Conservation (phyloP, 2,888 invertebrate genomes). For the Chromoteleia sp. region DNA sequence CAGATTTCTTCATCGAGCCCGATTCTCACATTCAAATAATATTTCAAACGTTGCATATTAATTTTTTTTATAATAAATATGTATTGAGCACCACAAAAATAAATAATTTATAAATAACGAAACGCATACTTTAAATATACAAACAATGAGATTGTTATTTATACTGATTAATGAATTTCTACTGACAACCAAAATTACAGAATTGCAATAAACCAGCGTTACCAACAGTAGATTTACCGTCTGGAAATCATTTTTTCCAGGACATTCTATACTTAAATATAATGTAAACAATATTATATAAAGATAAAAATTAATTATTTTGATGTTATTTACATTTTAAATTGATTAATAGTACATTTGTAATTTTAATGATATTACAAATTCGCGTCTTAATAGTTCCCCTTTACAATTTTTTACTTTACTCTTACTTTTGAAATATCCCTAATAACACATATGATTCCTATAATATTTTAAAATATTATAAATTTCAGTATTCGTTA, state of each 20-base stretch:
- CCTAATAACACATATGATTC: too few relatives aligned
- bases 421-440: too few relatives aligned
- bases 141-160: constrained; percentile 57
- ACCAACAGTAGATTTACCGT: constrained; percentile 44
- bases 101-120: constrained; percentile 27
- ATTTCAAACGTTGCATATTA: constrained; percentile 19
- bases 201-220: constrained; percentile 56
- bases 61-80: neutral
- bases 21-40: constrained; percentile 38
- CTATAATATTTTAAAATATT: too few relatives aligned
- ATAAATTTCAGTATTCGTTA: too few relatives aligned
- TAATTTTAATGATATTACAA: too few relatives aligned
- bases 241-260: constrained; percentile 23
- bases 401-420: too few relatives aligned
- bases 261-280: constrained; percentile 37
- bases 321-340: too few relatives aligned
- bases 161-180: constrained; percentile 54
- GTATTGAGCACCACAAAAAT: constrained; percentile 2
- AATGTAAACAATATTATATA: constrained; percentile 28
- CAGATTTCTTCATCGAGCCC: constrained; percentile 41
- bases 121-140: constrained; percentile 32
- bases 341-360: too few relatives aligned
- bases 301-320: constrained; percentile 1
- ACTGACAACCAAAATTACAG: constrained; percentile 62
- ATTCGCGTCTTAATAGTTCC: too few relatives aligned